These are phyloP conservation scores for Psix sp. DNA, from an alignment of 1,140 invertebrate species.

Conservation along the genomic window DNA sequence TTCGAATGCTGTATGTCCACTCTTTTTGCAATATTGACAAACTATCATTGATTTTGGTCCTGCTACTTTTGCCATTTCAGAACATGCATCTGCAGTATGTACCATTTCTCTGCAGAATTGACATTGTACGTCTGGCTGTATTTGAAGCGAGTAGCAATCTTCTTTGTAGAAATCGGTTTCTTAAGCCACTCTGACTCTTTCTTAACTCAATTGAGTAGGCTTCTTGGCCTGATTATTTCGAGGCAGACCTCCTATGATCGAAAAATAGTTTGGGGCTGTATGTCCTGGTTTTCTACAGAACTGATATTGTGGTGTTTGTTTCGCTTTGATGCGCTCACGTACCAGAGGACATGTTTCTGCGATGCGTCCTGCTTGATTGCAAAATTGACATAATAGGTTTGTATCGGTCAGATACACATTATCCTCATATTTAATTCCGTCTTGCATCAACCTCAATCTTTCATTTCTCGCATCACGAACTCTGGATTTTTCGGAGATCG, in stretches of 20 bases:
- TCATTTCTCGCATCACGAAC: neutral
- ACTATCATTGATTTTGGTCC: neutral
- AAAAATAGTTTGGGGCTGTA: neutral
- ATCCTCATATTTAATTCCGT: neutral
- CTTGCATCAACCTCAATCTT: conserved; percentile 1
- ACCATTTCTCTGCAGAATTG: conserved; percentile 7
- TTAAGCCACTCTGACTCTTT: too few species aligned
- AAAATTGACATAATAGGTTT: conserved; percentile 1
- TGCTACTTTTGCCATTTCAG: neutral
- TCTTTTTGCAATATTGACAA: conserved; percentile 19
- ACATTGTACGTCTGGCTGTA: too few species aligned
- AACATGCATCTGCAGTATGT: conserved; percentile 9
- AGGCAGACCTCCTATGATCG: neutral
- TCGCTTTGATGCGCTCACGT: neutral
- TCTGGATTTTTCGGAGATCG: neutral
- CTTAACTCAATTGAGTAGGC: too few species aligned
- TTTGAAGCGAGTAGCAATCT: too few species aligned
- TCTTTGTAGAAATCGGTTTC: too few species aligned
- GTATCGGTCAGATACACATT: too few species aligned
- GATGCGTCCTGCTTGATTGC: neutral
- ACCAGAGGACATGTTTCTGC: conserved; percentile 1
- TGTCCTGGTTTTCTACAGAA: conserved; percentile 1
- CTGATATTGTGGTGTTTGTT: neutral
- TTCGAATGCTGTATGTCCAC: neutral
- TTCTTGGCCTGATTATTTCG: too few species aligned